A percentile compares a stretch with the other conserved stretches of the same genome.
These are phyloP conservation scores for Macheiramphus alcinus DNA, from an alignment of 2,113 vertebrate genomes.

Conservation along the genomic window DNA sequence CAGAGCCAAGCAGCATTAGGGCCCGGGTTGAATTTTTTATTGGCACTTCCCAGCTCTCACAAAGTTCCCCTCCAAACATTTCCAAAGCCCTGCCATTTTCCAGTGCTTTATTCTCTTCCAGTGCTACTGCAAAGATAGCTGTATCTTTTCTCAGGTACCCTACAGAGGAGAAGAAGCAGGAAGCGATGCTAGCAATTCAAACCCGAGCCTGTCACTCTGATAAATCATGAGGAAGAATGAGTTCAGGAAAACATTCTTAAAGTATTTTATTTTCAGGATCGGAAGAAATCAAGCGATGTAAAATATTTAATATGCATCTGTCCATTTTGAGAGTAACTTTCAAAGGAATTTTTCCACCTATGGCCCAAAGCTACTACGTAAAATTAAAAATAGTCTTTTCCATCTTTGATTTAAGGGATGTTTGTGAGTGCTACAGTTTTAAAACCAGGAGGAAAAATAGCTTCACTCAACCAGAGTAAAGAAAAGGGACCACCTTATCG, in stretches of 20 bases:
- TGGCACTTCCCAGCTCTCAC: not conserved
- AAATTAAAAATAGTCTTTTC: conserved; percentile 23
- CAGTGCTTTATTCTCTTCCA: not conserved
- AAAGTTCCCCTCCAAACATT: not conserved
- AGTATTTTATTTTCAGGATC: not conserved
- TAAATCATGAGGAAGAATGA: not conserved
- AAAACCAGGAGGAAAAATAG: conserved; percentile 46
- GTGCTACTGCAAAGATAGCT: not conserved
- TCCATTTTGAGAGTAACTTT: not conserved
- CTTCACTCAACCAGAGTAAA: conserved; percentile 66
- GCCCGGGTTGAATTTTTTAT: not conserved
- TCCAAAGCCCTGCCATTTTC: not conserved
- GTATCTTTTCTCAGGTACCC: not conserved
- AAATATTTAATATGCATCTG: not conserved
- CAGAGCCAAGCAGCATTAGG: not conserved
- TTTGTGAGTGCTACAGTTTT: conserved; percentile 15
- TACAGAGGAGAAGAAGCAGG: not conserved
- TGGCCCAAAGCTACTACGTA: not conserved
- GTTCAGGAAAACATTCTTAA: not conserved
- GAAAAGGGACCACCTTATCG: conserved; percentile 76
- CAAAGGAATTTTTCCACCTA: not conserved
- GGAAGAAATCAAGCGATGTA: not conserved
- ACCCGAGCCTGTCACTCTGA: not conserved
- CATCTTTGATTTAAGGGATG: not conserved
- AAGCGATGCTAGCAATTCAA: not conserved